phyloP scores from a whole-genome alignment of 1,140 invertebrate genomes.

The Asobara japonica region DNA sequence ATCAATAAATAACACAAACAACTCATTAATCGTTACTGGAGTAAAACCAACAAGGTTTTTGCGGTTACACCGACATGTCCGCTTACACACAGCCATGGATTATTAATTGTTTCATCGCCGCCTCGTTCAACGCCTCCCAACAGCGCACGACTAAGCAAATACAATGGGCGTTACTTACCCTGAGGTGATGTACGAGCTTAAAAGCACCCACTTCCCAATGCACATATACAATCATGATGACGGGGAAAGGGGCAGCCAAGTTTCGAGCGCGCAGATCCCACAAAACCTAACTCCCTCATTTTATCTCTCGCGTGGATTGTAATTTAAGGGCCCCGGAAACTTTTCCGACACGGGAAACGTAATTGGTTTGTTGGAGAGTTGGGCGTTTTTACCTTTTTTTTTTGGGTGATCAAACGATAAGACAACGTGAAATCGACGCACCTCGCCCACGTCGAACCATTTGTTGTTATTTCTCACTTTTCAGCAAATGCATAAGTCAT shows the following conservation, averaged over 20 bases:
- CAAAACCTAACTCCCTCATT: slow-evolving; percentile 22
- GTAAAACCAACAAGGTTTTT: slow-evolving; percentile 27
- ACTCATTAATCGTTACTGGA: neutral
- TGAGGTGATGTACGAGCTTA: slow-evolving; percentile 64
- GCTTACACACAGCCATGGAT: slow-evolving; percentile 39
- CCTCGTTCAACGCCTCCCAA: slow-evolving; percentile 57
- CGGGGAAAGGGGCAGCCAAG: neutral
- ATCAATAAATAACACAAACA: slow-evolving; percentile 10
- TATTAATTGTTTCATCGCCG: slow-evolving; percentile 66
- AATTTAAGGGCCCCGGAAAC: slow-evolving; percentile 56
- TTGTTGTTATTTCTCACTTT: neutral
- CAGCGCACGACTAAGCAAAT: slow-evolving; percentile 64
- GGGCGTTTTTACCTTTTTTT: neutral
- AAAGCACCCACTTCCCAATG: slow-evolving; percentile 47
- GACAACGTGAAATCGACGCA: neutral
- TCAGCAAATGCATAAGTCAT: too few species aligned
- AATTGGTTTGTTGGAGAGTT: slow-evolving; percentile 56
- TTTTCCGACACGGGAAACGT: slow-evolving; percentile 65
- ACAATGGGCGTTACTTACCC: slow-evolving; percentile 61
- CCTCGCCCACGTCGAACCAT: neutral
- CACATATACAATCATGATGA: neutral
- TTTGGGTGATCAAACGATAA: slow-evolving; percentile 12
- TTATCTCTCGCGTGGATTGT: slow-evolving; percentile 45
- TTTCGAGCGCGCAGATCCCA: neutral
- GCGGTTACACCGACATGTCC: slow-evolving; percentile 26